Evolutionary conservation across 2,888 invertebrate genomes (phyloP).

Genomic region (Trisateles emortualis): DNA sequence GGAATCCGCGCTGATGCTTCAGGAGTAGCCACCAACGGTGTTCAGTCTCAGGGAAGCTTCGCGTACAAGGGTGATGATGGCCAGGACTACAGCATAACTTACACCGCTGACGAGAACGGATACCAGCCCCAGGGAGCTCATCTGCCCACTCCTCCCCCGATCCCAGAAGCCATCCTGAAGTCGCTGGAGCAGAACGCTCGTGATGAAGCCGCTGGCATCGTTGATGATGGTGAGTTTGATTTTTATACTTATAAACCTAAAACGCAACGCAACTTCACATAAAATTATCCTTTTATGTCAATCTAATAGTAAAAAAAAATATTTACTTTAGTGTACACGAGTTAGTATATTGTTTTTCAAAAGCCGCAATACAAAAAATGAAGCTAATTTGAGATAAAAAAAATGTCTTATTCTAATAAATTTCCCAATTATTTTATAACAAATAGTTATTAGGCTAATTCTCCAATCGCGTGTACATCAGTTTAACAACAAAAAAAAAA

Average conservation of each 20-base stretch:
- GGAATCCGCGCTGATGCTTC: conserved; percentile 81
- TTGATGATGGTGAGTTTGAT: conserved; percentile 80
- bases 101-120: conserved; percentile 84
- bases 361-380: no score
- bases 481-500: neutral
- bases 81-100: conserved; percentile 81
- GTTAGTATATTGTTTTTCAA: no score
- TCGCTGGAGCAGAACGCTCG: conserved; percentile 83
- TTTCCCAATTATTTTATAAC: neutral
- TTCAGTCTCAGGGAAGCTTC: conserved; percentile 82
- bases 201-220: conserved; percentile 82
- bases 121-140: conserved; percentile 81
- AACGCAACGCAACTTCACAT: neutral
- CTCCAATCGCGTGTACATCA: neutral
- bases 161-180: conserved; percentile 81
- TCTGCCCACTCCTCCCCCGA: conserved; percentile 81
- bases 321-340: no score
- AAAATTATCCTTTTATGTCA: no score
- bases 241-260: neutral
- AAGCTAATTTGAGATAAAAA: no score
- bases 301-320: no score
- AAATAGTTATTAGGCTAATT: neutral
- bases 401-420: neutral
- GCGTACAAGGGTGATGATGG: conserved; percentile 83
- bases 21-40: conserved; percentile 80